Evolutionary conservation across 2,113 vertebrate species (phyloP).

Genomic region (Solenodon paradoxus): DNA sequence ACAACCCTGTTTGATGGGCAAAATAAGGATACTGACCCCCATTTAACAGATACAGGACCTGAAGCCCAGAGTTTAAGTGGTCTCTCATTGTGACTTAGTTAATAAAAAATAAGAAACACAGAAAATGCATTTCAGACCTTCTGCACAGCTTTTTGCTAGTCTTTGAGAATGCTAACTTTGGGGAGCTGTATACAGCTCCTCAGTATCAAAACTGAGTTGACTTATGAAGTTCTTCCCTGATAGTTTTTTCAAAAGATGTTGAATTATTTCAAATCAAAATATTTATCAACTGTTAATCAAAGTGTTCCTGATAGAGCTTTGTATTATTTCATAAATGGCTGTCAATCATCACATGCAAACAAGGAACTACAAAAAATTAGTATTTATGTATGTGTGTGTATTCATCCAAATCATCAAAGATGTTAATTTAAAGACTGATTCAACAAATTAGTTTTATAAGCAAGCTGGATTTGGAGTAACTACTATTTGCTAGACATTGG

Average conservation of each 20-base stretch:
- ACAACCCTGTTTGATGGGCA: neutral
- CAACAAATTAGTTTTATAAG: neutral
- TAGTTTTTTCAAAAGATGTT: neutral
- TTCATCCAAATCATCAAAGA: neutral
- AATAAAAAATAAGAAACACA: neutral
- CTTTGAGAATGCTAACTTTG: neutral
- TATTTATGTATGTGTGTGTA: too few relatives aligned
- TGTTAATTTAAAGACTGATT: neutral
- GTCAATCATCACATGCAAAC: neutral
- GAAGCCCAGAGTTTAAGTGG: neutral
- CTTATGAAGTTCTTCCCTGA: neutral
- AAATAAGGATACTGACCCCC: neutral
- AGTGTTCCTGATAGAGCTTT: neutral
- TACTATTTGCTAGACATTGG: neutral
- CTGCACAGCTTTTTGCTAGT: neutral
- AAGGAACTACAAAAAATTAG: neutral
- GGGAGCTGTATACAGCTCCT: neutral
- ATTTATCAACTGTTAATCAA: neutral
- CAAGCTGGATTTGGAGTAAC: neutral
- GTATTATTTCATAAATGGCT: neutral
- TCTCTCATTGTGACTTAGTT: neutral
- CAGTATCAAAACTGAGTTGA: neutral
- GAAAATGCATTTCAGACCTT: neutral
- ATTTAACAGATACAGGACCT: conserved; percentile 17
- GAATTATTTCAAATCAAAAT: neutral